Evolutionary conservation across 2,797 vertebrate species (phyloP), one percentile per base, ranked within the genome.

Genomic region (Lepus townsendii): DNA sequence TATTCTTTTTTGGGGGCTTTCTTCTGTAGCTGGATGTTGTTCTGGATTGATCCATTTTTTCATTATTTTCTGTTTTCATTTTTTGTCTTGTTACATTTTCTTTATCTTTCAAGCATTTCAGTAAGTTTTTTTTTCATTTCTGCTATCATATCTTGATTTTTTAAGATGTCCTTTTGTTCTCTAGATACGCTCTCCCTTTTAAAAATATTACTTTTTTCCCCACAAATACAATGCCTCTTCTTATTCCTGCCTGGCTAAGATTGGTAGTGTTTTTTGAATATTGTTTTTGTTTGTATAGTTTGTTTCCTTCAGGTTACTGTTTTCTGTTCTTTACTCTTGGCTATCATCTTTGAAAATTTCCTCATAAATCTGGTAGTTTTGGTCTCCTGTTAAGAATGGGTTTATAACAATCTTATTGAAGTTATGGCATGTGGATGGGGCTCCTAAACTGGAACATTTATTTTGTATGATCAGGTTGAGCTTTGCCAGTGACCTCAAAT

Each of bases 11-110:
- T 57, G 91, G 73, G 52, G 16, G 22, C 57, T 8, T 13, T 83
- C n/a, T 68, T 88, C 27, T 54, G 22, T 19, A 54, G 32, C 32
- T 69, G 42, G 22, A 69, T 35, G 16, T 54, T 35, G 82, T 54
- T 22, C 17, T 35, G 38, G 7, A 69, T 13, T 19, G n/a, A 4
- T 12, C 82, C 14, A 83, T 69, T 83, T 54, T 68, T 73, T 83
- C 65, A 83, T 83, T n/a, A 78, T 42, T 26, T 83, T 75, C 32
- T 60, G 14, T 75, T 54, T 95, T 91, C 14, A 30, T 19, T 84
- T 5, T 63, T 89, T 83, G 73, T 52, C 24, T 68, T 14, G 30
- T 32, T 35, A 35, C 35, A 47, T 68, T 73, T 93, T 69, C 22
- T 68, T 93, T 62, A 84, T 83, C 73, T 47, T 47, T 47, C 8